Evolutionary conservation across 2,113 vertebrate species (phyloP), one percentile per base, ranked within the genome.

Genomic region (Psittacula cyanocephala): DNA sequence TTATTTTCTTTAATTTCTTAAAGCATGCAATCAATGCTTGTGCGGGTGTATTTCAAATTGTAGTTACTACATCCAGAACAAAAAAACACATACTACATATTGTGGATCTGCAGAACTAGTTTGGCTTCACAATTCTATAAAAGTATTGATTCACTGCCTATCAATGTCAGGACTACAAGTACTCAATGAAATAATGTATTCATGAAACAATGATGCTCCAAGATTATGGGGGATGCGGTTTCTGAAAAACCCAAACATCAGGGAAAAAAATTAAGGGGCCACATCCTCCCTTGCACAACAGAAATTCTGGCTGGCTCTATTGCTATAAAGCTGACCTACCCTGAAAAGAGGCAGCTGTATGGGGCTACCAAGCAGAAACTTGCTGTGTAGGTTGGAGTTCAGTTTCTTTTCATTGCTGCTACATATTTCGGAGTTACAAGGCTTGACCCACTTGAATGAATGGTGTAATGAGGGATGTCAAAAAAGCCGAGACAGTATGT

Each of bases 211-310:
- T n/a, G 88, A 92, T 31, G 50, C 57, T 88, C 39, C 57, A 60
- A 50, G 65, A 29, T 44, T 81, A 24, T 29, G 29, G 20, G 43
- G 29, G 29, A n/a, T 1, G 0, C 18, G 14, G 31, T 35, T 68
- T 62, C n/a, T 86, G 69, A 74, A 77, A 92, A 91, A 67, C 9
- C 20, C 55, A 91, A 55, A 49, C 63, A 82, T 75, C 46, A 84
- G 93, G 93, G 57, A 60, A 92, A 93, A 96, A 94, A 90, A 91
- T 93, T 84, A 94, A 88, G 95, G 31, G 93, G 92, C 88, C 90
- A 76, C 60, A 86, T 95, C n/a, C 25, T 88, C 4, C 14, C 65
- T 59, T n/a, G 55, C 62, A 53, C 10, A 49, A 88, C 35, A 88
- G 64, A n/a, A 78, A 6, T 69, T 81, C 72, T 92, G 82, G 43